Percentiles rank a stretch among this genome's conserved stretches.
Conservation (phyloP, 2,888 invertebrate genomes). For the Synergus japonicus region DNA sequence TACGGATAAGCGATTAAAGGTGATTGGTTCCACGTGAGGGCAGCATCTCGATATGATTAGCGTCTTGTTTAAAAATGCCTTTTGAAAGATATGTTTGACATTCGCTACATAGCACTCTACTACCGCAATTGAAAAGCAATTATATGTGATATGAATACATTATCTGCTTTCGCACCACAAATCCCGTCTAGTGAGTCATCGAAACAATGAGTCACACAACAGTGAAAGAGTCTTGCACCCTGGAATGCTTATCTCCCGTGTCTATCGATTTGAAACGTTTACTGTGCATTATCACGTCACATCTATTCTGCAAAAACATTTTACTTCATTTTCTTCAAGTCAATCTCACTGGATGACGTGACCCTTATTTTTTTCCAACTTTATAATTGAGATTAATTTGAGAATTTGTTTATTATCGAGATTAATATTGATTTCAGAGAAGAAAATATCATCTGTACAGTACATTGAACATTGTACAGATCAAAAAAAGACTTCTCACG, state of each 20-base stretch:
- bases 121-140: conserved; percentile 2
- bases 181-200: conserved; percentile 15
- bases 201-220: conserved; percentile 36
- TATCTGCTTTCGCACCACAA: conserved; percentile 21
- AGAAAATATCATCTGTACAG: background rate
- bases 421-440: conserved; percentile 3
- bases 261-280: conserved; percentile 25
- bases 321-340: background rate
- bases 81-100: background rate
- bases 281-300: conserved; percentile 7
- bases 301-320: conserved; percentile 19
- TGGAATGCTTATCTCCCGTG: conserved; percentile 15
- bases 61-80: background rate
- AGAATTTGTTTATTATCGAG: background rate
- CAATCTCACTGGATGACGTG: background rate
- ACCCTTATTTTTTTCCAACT: background rate
- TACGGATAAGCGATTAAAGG: conserved; percentile 31
- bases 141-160: conserved; percentile 19
- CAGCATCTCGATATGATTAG: conserved; percentile 20
- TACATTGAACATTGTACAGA: background rate
- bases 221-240: conserved; percentile 13
- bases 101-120: background rate
- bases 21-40: background rate
- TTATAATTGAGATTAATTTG: background rate
- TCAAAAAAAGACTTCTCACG: background rate